These are phyloP conservation scores for Athalia rosae DNA, from an alignment of 2,888 invertebrate species.

Conservation along the genomic window DNA sequence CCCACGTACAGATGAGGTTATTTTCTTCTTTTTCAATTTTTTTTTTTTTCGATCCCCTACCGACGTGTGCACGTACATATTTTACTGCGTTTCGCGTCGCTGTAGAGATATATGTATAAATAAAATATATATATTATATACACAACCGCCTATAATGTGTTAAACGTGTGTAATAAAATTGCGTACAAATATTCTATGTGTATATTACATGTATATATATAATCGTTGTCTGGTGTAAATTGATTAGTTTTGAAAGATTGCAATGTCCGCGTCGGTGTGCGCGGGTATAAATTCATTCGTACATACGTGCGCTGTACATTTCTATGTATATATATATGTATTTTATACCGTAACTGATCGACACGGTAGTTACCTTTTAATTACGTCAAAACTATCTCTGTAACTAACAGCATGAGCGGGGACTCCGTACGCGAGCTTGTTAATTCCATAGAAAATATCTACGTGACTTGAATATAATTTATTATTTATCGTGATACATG, in stretches of 20 bases:
- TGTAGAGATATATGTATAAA: too few species aligned
- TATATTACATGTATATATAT: too few species aligned
- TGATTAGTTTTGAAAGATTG: background rate
- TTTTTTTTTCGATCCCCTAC: too few species aligned
- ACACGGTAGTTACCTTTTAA: slow-evolving; percentile 15
- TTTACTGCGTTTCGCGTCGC: too few species aligned
- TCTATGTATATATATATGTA: background rate
- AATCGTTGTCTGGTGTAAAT: background rate
- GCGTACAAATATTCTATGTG: too few species aligned
- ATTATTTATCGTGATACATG: background rate
- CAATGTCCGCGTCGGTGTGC: background rate
- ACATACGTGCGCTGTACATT: background rate
- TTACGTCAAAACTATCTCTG: slow-evolving; percentile 4
- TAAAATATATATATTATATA: too few species aligned
- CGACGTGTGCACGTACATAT: too few species aligned
- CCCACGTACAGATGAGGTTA: too few species aligned
- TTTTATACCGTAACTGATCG: background rate
- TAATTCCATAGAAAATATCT: background rate
- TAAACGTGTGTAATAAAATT: too few species aligned
- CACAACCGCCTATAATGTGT: too few species aligned
- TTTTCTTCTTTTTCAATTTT: too few species aligned
- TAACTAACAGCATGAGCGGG: background rate
- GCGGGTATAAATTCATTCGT: too few species aligned
- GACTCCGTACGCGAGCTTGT: background rate
- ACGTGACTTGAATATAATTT: background rate